A percentile compares a stretch with the other conserved stretches of the same genome.
These are phyloP conservation scores for Poeciliopsis paucimaculata DNA, from an alignment of 2,797 vertebrate genomes.

Conservation along the genomic window DNA sequence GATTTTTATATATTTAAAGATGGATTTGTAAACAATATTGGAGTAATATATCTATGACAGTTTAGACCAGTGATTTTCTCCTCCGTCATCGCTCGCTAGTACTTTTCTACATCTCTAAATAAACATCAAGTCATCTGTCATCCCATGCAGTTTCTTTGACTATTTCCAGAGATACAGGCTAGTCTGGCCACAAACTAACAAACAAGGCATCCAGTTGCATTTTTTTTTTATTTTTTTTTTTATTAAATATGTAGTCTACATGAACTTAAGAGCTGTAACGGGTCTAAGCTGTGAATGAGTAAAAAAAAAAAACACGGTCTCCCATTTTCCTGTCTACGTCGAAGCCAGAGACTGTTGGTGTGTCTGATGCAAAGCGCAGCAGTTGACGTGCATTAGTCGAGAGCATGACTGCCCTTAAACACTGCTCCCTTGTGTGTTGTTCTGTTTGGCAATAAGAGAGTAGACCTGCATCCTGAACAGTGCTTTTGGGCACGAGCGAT, in stretches of 20 bases:
- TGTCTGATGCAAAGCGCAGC: slow-evolving; percentile 40
- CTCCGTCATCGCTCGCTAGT: slow-evolving; percentile 36
- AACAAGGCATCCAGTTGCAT: slow-evolving; percentile 44
- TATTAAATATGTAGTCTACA: slow-evolving; percentile 47
- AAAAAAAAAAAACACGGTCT: slow-evolving; percentile 49
- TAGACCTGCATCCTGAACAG: slow-evolving; percentile 44
- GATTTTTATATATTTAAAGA: slow-evolving; percentile 31
- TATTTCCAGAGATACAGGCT: slow-evolving; percentile 45
- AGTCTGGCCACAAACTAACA: slow-evolving; percentile 46
- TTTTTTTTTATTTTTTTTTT: slow-evolving; percentile 34
- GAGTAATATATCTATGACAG: slow-evolving; percentile 39
- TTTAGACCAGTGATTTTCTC: slow-evolving; percentile 59
- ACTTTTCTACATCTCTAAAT: slow-evolving; percentile 40
- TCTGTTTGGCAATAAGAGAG: slow-evolving; percentile 25
- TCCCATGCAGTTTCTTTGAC: slow-evolving; percentile 45
- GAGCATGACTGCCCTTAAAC: slow-evolving; percentile 47
- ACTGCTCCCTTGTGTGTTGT: slow-evolving; percentile 46
- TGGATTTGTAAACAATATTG: slow-evolving; percentile 53
- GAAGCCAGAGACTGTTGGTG: slow-evolving; percentile 56
- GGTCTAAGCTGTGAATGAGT: slow-evolving; percentile 78
- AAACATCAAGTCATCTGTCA: not conserved
- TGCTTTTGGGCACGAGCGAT: slow-evolving; percentile 49
- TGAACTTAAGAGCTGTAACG: slow-evolving; percentile 65
- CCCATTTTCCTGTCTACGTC: slow-evolving; percentile 68
- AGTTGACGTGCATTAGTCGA: slow-evolving; percentile 43